Evolutionary conservation across 2,888 invertebrate genomes (phyloP).

Genomic region (Argyresthia albistria): DNA sequence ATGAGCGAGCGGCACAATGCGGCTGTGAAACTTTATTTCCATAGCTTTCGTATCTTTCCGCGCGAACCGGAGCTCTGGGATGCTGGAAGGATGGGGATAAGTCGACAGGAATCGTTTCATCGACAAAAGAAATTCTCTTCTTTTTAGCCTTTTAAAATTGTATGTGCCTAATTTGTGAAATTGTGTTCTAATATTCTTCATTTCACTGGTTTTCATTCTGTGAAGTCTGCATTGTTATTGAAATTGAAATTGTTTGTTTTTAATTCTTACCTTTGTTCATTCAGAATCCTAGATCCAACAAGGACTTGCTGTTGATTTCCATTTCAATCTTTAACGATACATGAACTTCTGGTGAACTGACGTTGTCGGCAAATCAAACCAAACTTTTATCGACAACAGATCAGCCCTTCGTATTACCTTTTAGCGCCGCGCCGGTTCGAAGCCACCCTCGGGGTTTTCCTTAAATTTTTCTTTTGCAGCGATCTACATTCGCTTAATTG

Average conservation of each 20-base stretch:
- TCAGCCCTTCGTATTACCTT: conserved; percentile 18
- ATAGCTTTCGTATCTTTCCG: conserved; percentile 32
- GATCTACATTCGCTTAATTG: conserved; percentile 69
- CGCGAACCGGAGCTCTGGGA: neutral
- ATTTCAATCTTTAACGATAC: too few species aligned
- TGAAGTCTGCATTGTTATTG: too few species aligned
- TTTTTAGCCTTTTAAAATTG: too few species aligned
- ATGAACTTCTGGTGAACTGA: too few species aligned
- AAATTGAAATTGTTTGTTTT: too few species aligned
- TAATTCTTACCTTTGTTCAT: neutral
- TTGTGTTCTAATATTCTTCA: too few species aligned
- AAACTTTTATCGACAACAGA: conserved; percentile 10
- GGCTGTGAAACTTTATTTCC: conserved; percentile 65
- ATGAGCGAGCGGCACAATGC: conserved; percentile 54
- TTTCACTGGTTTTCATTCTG: too few species aligned
- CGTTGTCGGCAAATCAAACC: neutral
- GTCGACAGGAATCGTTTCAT: neutral
- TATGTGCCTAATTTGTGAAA: too few species aligned
- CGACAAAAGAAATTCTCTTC: neutral
- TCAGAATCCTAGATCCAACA: neutral
- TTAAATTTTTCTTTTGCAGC: conserved; percentile 68
- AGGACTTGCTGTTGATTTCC: too few species aligned
- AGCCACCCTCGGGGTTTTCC: conserved; percentile 63
- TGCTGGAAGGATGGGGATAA: neutral
- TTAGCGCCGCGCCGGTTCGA: conserved; percentile 15